Evolutionary conservation across 2,113 vertebrate genomes (phyloP).

Genomic region (Thalassarche chlororhynchos): DNA sequence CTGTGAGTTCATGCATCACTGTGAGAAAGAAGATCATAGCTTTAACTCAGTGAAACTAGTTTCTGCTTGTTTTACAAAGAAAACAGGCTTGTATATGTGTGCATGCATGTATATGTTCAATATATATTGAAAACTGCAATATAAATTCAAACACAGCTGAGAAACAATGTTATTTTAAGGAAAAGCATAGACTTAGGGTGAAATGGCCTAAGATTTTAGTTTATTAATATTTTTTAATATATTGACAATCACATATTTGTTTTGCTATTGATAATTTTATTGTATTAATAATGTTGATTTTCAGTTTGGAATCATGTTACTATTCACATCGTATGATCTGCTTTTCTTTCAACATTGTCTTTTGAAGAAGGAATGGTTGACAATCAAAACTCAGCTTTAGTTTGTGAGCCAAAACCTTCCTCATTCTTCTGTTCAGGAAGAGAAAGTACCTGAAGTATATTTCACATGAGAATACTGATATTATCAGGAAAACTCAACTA

Average conservation of each 20-base stretch:
- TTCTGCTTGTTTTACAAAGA: background rate
- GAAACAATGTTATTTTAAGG: background rate
- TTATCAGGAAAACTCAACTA: background rate
- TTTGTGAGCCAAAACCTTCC: background rate
- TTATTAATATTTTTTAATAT: background rate
- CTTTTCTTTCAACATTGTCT: background rate
- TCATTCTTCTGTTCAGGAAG: background rate
- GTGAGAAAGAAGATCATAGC: background rate
- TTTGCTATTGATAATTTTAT: background rate
- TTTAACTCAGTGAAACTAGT: background rate
- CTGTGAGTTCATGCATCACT: background rate
- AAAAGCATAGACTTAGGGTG: background rate
- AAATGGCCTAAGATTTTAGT: background rate
- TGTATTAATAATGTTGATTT: background rate
- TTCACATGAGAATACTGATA: background rate
- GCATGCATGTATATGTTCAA: background rate
- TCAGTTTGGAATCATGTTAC: background rate
- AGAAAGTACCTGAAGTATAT: background rate
- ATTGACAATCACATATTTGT: background rate
- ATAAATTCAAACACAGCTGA: background rate
- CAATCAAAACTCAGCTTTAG: background rate
- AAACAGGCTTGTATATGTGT: background rate
- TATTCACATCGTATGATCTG: background rate
- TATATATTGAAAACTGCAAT: background rate
- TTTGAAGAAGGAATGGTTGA: background rate